Evolutionary conservation across 2,888 invertebrate species (phyloP).

Genomic region (Andrena hattorfiana): DNA sequence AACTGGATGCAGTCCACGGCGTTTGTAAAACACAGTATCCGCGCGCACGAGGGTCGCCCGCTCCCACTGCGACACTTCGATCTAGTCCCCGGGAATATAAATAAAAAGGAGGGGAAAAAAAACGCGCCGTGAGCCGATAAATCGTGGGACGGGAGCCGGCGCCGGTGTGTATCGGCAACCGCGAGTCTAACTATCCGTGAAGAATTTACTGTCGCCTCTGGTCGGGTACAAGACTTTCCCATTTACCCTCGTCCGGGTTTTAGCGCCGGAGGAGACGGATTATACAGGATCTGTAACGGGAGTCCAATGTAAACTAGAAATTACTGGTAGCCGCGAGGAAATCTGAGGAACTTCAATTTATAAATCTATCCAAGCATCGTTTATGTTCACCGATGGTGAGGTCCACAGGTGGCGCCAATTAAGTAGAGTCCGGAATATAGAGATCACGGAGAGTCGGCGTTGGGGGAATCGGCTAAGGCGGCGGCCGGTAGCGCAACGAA

Average conservation of each 20-base stretch:
- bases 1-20: slow-evolving; percentile 46
- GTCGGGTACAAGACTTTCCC: slow-evolving; percentile 64
- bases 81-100: slow-evolving; percentile 49
- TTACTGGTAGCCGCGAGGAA: too few relatives aligned
- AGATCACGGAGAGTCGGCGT: too few relatives aligned
- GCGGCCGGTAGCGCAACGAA: too few relatives aligned
- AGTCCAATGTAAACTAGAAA: too few relatives aligned
- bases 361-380: too few relatives aligned
- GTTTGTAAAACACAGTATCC: slow-evolving; percentile 74
- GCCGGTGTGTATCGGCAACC: slow-evolving; percentile 31
- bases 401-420: too few relatives aligned
- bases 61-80: slow-evolving; percentile 54
- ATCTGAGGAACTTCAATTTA: too few relatives aligned
- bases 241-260: slow-evolving; percentile 45
- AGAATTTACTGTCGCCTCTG: slow-evolving; percentile 71
- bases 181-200: slow-evolving; percentile 73
- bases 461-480: too few relatives aligned
- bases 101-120: slow-evolving; percentile 67
- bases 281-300: too few relatives aligned
- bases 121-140: slow-evolving; percentile 68
- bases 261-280: background rate
- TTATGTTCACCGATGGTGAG: too few relatives aligned
- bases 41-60: slow-evolving; percentile 64
- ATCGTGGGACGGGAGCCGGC: slow-evolving; percentile 70
- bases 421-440: too few relatives aligned